These are phyloP conservation scores for Lycia hirtaria DNA, from an alignment of 2,888 invertebrate species.

Conservation along the genomic window DNA sequence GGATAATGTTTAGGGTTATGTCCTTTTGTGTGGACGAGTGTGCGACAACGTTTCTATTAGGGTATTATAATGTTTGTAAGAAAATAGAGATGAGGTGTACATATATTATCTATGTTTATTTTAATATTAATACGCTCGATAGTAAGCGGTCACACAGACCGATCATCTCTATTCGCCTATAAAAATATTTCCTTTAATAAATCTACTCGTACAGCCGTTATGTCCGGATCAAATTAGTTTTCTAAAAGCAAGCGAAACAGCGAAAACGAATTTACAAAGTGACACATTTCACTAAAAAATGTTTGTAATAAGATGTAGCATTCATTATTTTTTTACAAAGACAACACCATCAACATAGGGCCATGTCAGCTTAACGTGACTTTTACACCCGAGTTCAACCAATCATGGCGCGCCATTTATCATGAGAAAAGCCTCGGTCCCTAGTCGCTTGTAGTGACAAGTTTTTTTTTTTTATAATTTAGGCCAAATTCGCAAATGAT, in stretches of 20 bases:
- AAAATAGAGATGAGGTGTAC: no score
- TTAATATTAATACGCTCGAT: no score
- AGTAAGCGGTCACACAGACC: no score
- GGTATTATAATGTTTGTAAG: no score
- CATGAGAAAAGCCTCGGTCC: constrained; percentile 49
- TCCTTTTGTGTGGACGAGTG: no score
- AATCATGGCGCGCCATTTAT: constrained; percentile 58
- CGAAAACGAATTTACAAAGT: neutral
- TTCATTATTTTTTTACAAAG: constrained; percentile 26
- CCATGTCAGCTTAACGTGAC: constrained; percentile 47
- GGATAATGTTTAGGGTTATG: no score
- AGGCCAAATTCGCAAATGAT: constrained; percentile 80
- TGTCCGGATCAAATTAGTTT: neutral
- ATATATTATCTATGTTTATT: no score
- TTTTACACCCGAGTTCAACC: constrained; percentile 49
- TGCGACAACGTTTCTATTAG: no score
- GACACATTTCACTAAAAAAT: neutral
- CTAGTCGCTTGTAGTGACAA: constrained; percentile 71
- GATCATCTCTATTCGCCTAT: no score
- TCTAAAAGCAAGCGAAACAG: neutral
- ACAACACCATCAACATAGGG: constrained; percentile 25
- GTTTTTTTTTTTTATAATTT: constrained; percentile 80
- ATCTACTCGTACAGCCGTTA: no score
- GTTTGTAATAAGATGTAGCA: constrained; percentile 8
- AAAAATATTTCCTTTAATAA: no score